Evolutionary conservation across 1,140 invertebrate species (phyloP).

Genomic region (Stegodyphus dumicola): DNA sequence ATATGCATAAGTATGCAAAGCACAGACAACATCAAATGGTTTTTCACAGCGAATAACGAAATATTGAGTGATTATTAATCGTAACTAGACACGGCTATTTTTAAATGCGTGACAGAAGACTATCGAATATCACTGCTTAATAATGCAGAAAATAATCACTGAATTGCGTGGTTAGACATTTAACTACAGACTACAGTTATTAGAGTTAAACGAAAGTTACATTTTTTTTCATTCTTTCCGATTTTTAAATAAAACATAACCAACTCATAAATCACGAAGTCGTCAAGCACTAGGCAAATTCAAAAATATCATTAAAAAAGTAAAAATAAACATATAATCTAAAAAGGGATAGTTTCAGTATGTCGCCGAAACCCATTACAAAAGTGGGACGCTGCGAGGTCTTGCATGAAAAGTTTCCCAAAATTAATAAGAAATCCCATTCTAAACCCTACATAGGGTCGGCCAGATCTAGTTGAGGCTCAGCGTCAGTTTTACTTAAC

Average conservation of each 20-base stretch:
- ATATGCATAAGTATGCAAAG: too few relatives aligned
- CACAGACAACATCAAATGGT: too few relatives aligned
- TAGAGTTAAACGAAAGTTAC: too few relatives aligned
- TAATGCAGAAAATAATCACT: too few relatives aligned
- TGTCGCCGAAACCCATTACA: not conserved
- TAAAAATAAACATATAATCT: not conserved
- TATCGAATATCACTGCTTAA: too few relatives aligned
- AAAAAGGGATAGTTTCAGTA: too few relatives aligned
- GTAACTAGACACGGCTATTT: too few relatives aligned
- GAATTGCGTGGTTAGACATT: too few relatives aligned
- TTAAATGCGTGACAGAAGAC: too few relatives aligned
- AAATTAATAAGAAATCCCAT: not conserved
- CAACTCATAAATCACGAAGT: not conserved
- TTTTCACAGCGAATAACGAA: too few relatives aligned
- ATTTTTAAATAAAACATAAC: not conserved
- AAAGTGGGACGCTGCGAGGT: not conserved
- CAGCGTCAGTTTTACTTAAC: constrained; percentile 18
- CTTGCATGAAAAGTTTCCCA: constrained; percentile 11
- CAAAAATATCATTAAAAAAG: not conserved
- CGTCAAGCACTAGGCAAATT: not conserved
- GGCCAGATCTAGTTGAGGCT: not conserved
- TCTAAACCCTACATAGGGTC: not conserved
- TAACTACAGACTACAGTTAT: too few relatives aligned
- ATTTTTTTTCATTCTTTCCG: not conserved
- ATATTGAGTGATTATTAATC: too few relatives aligned